Evolutionary conservation across 2,797 vertebrate genomes (phyloP), one percentile per base, ranked within the genome.

Genomic region (Phrynocephalus forsythii): DNA sequence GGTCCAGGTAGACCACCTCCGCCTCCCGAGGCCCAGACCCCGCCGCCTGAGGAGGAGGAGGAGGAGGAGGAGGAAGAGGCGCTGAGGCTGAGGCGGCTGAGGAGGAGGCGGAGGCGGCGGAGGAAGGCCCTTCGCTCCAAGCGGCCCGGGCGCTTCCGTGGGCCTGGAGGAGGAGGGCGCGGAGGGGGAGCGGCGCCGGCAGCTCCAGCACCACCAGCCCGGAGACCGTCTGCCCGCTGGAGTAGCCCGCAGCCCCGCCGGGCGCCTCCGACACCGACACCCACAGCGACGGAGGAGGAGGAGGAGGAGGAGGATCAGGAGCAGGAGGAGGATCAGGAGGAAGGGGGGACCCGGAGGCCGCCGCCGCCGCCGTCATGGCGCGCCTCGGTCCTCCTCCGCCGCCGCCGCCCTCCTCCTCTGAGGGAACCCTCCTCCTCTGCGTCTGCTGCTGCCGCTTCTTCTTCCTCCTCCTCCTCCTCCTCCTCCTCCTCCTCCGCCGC

Each of bases 131-230:
- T 18, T 94, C 90, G 60, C 86, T 93, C 95, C 96, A 97, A 28
- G 93, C 86, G 26, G 96, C 96, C 0, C 94, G 94, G 84, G 97
- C 97, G 50, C 96, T 93, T n/a, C 97, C 97, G 67, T 86, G 88
- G 85, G 96, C 96, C 84, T 95, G 93, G 82, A 97, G 88, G 22
- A 95, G 94, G 84, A 97, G 93, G 4, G 92, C 90, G 30, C 94
- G 86, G 9, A 97, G 92, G 77, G 92, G 79, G 88, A 95, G 91
- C 30, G 93, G 92, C 60, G 91, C 94, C 50, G 92, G 86, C 30
- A 96, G 91, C 90, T 97, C 96, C 87, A 97, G 92, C 91, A 94
- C 80, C 93, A 97, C 96, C 71, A 94, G 95, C 18, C 97, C 97
- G 9, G 95, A 95, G 82, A 97, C 96, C 8, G 94, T 91, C 89